Conservation (phyloP, 2,113 vertebrate species). For the Acanthochromis polyacanthus region DNA sequence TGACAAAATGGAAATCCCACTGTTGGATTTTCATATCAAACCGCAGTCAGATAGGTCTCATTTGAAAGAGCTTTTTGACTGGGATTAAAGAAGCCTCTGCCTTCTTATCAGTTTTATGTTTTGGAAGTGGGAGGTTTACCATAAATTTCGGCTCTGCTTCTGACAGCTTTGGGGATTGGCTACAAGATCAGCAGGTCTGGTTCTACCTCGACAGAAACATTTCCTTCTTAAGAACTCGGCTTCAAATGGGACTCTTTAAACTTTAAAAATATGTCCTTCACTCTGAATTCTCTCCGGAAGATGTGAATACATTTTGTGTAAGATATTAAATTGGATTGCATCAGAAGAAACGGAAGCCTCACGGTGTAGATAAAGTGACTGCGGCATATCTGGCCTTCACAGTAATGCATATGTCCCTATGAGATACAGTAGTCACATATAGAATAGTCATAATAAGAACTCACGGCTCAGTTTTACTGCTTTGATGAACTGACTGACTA, state of each 20-base stretch:
- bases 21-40: conserved; percentile 27
- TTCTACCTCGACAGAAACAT: conserved; percentile 32
- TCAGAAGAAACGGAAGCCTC: not conserved
- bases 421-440: not conserved
- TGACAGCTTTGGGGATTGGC: conserved; percentile 24
- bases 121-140: conserved; percentile 40
- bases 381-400: not conserved
- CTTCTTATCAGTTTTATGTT: conserved; percentile 41
- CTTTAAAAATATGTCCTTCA: conserved; percentile 4
- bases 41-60: conserved; percentile 9
- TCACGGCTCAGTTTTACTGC: conserved; percentile 22
- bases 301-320: conserved; percentile 11
- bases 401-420: not conserved
- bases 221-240: conserved; percentile 13
- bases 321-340: not conserved
- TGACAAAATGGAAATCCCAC: conserved; percentile 15
- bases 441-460: not conserved
- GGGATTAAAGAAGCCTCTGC: conserved; percentile 34
- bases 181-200: conserved; percentile 22
- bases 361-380: not conserved
- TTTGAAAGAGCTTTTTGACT: conserved; percentile 42
- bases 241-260: conserved; percentile 10
- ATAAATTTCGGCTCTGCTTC: conserved; percentile 29
- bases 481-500: conserved; percentile 25
- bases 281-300: not conserved